A percentile compares a stretch with the other conserved stretches of the same genome.
Evolutionary conservation across 1,140 invertebrate species (phyloP).

Genomic region (Parapsyche elsis): DNA sequence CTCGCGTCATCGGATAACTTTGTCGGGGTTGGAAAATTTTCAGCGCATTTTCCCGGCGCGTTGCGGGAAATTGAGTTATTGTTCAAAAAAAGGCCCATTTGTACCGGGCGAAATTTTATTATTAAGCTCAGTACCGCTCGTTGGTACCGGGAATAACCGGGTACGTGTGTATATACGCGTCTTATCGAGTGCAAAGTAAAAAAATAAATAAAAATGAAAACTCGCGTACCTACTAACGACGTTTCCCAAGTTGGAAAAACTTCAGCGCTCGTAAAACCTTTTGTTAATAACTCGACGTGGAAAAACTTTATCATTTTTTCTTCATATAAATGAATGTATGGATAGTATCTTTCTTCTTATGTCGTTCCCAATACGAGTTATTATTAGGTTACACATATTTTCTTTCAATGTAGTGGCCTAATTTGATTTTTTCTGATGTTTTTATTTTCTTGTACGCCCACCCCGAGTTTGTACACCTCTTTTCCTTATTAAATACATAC

Average conservation of each 20-base stretch:
- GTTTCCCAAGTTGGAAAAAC: slow-evolving; percentile 7
- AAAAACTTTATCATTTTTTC: slow-evolving; percentile 5
- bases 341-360: too few species aligned
- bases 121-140: slow-evolving; percentile 18
- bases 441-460: neutral
- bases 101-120: slow-evolving; percentile 38
- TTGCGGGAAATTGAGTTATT: slow-evolving; percentile 32
- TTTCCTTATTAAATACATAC: neutral
- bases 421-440: slow-evolving; percentile 28
- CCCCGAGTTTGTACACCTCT: neutral
- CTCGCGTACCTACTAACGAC: slow-evolving; percentile 28
- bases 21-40: slow-evolving; percentile 15
- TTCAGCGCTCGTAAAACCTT: slow-evolving; percentile 34
- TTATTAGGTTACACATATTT: neutral
- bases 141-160: neutral
- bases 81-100: slow-evolving; percentile 19
- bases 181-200: slow-evolving; percentile 2
- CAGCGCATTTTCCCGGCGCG: slow-evolving; percentile 11
- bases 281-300: slow-evolving; percentile 33
- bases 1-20: slow-evolving; percentile 24
- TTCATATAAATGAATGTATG: too few species aligned
- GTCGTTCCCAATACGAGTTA: too few species aligned
- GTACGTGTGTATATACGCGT: neutral
- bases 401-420: neutral
- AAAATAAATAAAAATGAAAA: slow-evolving; percentile 15